phyloP scores from a whole-genome alignment of 2,113 vertebrate species.

The Tyrannus savana region DNA sequence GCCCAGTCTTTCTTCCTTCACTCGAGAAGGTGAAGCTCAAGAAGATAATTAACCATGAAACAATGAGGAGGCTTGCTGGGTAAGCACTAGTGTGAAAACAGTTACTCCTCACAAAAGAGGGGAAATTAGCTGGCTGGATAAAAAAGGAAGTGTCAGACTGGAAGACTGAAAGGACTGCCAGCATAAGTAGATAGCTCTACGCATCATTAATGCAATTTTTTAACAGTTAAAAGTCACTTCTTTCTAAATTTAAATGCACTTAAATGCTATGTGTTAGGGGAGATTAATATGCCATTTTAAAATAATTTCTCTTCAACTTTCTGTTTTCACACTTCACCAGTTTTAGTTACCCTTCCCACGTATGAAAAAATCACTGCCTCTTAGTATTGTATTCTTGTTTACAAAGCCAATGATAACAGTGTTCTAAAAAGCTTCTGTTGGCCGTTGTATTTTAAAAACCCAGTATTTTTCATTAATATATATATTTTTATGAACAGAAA shows the following conservation, averaged over 20 bases:
- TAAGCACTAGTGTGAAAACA: constrained; percentile 83
- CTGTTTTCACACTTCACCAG: constrained; percentile 51
- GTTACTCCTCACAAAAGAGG: constrained; percentile 83
- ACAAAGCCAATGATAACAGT: constrained; percentile 45
- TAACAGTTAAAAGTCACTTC: constrained; percentile 77
- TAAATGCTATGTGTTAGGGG: constrained; percentile 66
- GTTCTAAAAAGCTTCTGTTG: constrained; percentile 49
- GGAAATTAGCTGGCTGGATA: constrained; percentile 83
- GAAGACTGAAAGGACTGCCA: constrained; percentile 80
- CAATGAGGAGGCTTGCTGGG: constrained; percentile 81
- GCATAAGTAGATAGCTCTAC: constrained; percentile 76
- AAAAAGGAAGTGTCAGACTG: constrained; percentile 81
- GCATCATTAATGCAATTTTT: constrained; percentile 80
- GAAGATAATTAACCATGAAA: constrained; percentile 84
- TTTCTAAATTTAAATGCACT: constrained; percentile 76
- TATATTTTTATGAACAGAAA: constrained; percentile 75
- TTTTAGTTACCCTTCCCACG: constrained; percentile 39
- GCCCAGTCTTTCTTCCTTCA: constrained; percentile 41
- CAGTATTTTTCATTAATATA: constrained; percentile 70
- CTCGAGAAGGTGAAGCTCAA: constrained; percentile 77
- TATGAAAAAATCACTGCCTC: constrained; percentile 38
- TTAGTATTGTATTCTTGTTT: constrained; percentile 62
- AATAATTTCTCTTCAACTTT: constrained; percentile 73
- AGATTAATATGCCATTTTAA: constrained; percentile 71
- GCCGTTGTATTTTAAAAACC: constrained; percentile 71